phyloP scores from a whole-genome alignment of 2,113 vertebrate genomes.

The Oxygymnocypris stewartii region DNA sequence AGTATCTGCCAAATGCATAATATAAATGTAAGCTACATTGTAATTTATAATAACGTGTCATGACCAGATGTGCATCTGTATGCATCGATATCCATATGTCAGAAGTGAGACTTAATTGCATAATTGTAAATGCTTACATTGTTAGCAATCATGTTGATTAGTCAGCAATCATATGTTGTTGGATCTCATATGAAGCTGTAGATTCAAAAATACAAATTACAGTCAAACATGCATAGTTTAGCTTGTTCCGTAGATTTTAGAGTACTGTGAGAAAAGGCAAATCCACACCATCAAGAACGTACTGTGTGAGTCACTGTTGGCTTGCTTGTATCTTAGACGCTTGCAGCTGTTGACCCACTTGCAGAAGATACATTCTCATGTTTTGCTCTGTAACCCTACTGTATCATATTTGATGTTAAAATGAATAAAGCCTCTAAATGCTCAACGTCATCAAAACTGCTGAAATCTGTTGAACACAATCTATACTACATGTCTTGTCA shows the following conservation, averaged over 20 bases:
- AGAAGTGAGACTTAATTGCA: not conserved
- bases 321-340: not conserved
- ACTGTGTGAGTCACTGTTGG: not conserved
- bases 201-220: not conserved
- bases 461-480: not conserved
- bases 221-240: not conserved
- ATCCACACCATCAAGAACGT: not conserved
- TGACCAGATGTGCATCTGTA: not conserved
- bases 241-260: not conserved
- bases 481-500: not conserved
- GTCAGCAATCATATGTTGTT: not conserved
- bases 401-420: not conserved
- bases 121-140: not conserved
- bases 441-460: not conserved
- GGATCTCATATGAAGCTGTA: not conserved
- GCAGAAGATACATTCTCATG: not conserved
- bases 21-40: not conserved
- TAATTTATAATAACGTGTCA: not conserved
- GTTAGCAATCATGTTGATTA: not conserved
- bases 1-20: not conserved
- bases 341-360: constrained; percentile 18
- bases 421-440: not conserved
- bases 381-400: not conserved
- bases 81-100: not conserved
- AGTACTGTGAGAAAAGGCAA: not conserved